phyloP scores from a whole-genome alignment of 2,888 invertebrate genomes.

The Agrochola litura region DNA sequence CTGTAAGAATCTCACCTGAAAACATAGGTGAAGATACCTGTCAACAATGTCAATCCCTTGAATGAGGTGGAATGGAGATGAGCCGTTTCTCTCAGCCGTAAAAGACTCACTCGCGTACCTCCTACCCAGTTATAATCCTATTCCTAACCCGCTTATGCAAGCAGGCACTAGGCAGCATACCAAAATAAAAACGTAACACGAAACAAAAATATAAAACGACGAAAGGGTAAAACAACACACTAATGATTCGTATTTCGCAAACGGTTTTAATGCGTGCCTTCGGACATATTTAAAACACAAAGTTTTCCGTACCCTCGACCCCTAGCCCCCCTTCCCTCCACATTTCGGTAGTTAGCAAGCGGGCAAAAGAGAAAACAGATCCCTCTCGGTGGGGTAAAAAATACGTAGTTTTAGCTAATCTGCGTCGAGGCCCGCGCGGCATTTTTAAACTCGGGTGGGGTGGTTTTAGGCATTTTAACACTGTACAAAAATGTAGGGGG shows the following conservation, averaged over 20 bases:
- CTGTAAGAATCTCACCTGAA: too few species aligned
- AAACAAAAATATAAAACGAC: conserved; percentile 64
- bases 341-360: conserved; percentile 89
- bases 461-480: conserved; percentile 90
- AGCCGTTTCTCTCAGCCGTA: neutral
- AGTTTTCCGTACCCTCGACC: conserved; percentile 83
- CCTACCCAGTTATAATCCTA: neutral
- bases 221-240: conserved; percentile 71
- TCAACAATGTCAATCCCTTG: too few species aligned
- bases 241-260: conserved; percentile 88
- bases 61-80: neutral
- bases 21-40: too few species aligned
- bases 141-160: conserved; percentile 21
- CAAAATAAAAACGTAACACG: conserved; percentile 46
- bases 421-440: conserved; percentile 85
- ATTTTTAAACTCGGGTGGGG: conserved; percentile 83
- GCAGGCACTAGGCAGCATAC: conserved; percentile 23
- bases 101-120: neutral
- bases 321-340: conserved; percentile 75
- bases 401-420: conserved; percentile 93
- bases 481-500: conserved; percentile 87
- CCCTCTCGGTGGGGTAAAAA: conserved; percentile 88
- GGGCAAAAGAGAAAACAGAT: conserved; percentile 69
- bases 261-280: conserved; percentile 88
- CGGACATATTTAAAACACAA: conserved; percentile 90